Conservation (phyloP, 2,113 vertebrate genomes). For the Blennius ocellaris region DNA sequence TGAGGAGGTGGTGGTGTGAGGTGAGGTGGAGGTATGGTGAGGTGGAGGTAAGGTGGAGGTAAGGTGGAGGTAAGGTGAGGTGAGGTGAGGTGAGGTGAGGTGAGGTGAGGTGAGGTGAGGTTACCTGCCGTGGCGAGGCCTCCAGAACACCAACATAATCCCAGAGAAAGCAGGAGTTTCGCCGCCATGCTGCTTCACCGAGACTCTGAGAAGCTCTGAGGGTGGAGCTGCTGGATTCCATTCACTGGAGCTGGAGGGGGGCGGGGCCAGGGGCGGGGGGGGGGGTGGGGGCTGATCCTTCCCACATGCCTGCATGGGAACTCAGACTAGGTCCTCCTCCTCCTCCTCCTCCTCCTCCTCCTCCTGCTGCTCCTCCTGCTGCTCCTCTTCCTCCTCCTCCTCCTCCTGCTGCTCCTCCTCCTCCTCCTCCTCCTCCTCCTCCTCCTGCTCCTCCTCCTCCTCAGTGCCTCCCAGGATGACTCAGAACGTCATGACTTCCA, state of each 20-base stretch:
- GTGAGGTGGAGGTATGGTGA: too few relatives aligned
- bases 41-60: too few relatives aligned
- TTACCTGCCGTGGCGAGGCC: conserved; percentile 56
- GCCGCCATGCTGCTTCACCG: conserved; percentile 33
- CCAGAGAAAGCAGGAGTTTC: conserved; percentile 38
- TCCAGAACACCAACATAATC: conserved; percentile 37
- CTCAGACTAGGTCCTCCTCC: conserved; percentile 11
- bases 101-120: too few relatives aligned
- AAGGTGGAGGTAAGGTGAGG: too few relatives aligned
- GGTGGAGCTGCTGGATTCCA: background rate
- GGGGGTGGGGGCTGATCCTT: conserved; percentile 46
- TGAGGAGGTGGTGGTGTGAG: too few relatives aligned
- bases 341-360: too few relatives aligned
- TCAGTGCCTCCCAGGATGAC: background rate
- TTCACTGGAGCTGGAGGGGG: conserved; percentile 1
- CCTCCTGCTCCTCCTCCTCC: too few relatives aligned
- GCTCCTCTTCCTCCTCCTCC: too few relatives aligned
- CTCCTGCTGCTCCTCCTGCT: too few relatives aligned
- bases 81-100: too few relatives aligned
- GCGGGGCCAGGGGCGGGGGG: background rate
- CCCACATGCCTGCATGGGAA: conserved; percentile 47
- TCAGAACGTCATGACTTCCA: background rate
- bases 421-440: too few relatives aligned
- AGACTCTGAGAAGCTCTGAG: background rate
- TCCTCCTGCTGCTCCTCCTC: too few relatives aligned